Base-by-base conservation (phyloP, 2,797 vertebrate species). In the Xenopus petersii region DNA sequence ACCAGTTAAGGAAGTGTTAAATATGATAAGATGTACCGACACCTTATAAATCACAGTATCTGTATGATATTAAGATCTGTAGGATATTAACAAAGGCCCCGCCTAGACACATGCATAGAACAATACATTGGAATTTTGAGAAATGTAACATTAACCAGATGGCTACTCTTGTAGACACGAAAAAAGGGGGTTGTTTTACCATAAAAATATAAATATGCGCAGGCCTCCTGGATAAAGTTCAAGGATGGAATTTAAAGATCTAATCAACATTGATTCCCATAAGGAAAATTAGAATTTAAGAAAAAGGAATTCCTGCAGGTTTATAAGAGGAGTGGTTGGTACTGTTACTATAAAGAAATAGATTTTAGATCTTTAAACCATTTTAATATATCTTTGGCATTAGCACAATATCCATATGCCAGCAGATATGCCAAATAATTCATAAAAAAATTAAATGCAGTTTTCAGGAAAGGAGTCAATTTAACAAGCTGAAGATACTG, bases 81-180 rank as follows among this genome's bases (percentile, higher is more conserved):
- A 74, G 58, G 60, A 65, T 71, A 79, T 79, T 74, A 74, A 60
- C 62, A 60, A 49, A 51, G 4, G 30, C 64, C 67, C 30, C 70
- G 47, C 54, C 64, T 59, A 79, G 74, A 70, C 67, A 51, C 51
- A 58, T 74, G 67, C 76, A 58, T 55, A 54, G 49, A 70, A 74
- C 55, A 74, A 73, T 73, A 15, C 64, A 63, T 56, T 70, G 76
- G 76, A 79, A 74, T 74, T 36, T 70, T 16, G 9, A 63, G 55
- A 69, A 69, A 62, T 21, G 47, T 79, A 74, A 79, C 71, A 66
- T 79, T 71, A 79, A 79, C 74, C 77, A 79, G 77, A 79, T 79
- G 77, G 61, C 42, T 74, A 64, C 71, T 74, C 69, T 74, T 60
- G 74, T 70, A 70, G 69, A 74, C 65, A 70, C 60, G 42, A 74